phyloP scores from a whole-genome alignment of 1,140 invertebrate species.

The Zaprionus inermis region DNA sequence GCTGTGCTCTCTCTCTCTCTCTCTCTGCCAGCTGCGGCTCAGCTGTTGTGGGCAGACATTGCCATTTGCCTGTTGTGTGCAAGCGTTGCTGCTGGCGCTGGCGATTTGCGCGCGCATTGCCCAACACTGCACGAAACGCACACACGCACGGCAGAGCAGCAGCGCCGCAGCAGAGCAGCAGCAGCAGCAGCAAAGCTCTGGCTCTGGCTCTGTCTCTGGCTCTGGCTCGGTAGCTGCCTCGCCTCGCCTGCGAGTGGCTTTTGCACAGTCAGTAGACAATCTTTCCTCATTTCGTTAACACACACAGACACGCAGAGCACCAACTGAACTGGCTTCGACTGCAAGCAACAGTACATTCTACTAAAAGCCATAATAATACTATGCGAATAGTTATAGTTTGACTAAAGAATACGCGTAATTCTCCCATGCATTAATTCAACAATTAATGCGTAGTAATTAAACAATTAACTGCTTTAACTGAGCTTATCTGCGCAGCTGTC shows the following conservation, averaged over 20 bases:
- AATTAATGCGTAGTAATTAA: neutral
- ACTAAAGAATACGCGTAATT: slow-evolving; percentile 5
- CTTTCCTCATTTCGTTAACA: slow-evolving; percentile 83
- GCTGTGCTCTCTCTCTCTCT: slow-evolving; percentile 2
- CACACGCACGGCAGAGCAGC: slow-evolving; percentile 50
- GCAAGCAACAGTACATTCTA: slow-evolving; percentile 56
- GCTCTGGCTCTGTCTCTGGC: slow-evolving; percentile 30
- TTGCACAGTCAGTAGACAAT: slow-evolving; percentile 79
- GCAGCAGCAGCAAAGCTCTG: slow-evolving; percentile 27
- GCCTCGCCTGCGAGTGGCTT: slow-evolving; percentile 49
- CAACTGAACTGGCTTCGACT: slow-evolving; percentile 41
- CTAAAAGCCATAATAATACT: slow-evolving; percentile 42
- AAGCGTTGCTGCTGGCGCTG: slow-evolving; percentile 26
- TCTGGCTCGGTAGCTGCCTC: slow-evolving; percentile 42
- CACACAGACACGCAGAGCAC: slow-evolving; percentile 66
- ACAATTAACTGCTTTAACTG: slow-evolving; percentile 22
- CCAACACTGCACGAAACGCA: slow-evolving; percentile 52
- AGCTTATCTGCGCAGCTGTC: slow-evolving; percentile 39
- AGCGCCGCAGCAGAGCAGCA: slow-evolving; percentile 24
- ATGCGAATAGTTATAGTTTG: slow-evolving; percentile 11
- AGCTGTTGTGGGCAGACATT: slow-evolving; percentile 64
- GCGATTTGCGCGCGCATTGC: slow-evolving; percentile 77
- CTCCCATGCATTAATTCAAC: neutral
- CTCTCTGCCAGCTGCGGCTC: slow-evolving; percentile 47
- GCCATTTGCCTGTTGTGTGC: slow-evolving; percentile 61